Conservation (phyloP, 2,888 invertebrate genomes). For the Nephrotoma flavescens region DNA sequence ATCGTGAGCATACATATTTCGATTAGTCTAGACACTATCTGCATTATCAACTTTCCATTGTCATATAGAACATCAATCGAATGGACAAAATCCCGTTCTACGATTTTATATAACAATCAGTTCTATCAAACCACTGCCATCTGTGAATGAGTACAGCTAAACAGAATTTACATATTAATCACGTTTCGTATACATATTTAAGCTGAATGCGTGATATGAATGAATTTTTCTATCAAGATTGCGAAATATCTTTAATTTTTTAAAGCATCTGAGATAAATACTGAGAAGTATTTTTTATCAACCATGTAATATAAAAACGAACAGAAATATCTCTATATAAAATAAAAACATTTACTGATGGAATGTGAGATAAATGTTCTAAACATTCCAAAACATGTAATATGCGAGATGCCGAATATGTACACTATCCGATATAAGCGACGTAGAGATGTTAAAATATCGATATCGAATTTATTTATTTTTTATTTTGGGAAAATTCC, state of each 20-base stretch:
- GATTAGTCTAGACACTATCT: too few species aligned
- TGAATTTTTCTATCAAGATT: not conserved
- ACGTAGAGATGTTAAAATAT: not conserved
- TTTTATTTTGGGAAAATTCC: not conserved
- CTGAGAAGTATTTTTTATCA: not conserved
- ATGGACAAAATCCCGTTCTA: too few species aligned
- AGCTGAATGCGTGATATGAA: not conserved
- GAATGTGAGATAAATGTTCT: not conserved
- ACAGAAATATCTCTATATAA: not conserved
- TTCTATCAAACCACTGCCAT: not conserved
- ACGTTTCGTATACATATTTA: not conserved
- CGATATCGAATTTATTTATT: not conserved
- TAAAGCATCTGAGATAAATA: not conserved
- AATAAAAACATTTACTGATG: not conserved
- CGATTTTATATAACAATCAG: not conserved
- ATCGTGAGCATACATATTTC: too few species aligned
- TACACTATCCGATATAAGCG: not conserved
- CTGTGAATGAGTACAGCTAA: not conserved
- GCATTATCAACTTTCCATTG: too few species aligned
- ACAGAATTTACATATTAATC: not conserved
- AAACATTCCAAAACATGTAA: not conserved
- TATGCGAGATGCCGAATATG: not conserved
- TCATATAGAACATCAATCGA: too few species aligned
- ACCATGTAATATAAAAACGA: not conserved
- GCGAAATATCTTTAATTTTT: not conserved